Conservation (phyloP, 2,113 vertebrate genomes). For the Amblyornis subalaris region DNA sequence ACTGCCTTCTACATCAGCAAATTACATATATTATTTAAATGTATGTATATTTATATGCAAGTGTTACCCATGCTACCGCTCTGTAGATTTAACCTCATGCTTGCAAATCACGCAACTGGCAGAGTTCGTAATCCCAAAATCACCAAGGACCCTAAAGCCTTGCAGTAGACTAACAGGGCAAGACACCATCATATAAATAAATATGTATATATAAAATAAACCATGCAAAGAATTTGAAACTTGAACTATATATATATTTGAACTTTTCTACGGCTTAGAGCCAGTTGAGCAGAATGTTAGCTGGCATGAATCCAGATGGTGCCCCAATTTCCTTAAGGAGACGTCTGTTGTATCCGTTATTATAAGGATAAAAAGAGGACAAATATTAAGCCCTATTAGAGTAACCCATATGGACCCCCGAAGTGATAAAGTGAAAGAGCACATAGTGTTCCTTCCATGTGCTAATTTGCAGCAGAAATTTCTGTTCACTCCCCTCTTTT, state of each 20-base stretch:
- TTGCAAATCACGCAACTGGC: not conserved
- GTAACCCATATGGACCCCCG: not conserved
- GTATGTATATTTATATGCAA: not conserved
- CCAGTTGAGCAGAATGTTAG: not conserved
- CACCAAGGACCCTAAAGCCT: not conserved
- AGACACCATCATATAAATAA: not conserved
- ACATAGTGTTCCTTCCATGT: not conserved
- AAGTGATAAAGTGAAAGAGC: not conserved
- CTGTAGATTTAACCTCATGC: not conserved
- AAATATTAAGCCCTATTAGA: not conserved
- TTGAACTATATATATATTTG: not conserved
- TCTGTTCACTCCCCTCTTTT: not conserved
- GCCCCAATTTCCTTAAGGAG: not conserved
- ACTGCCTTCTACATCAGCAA: not conserved
- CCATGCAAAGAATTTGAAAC: not conserved
- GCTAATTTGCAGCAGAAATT: not conserved
- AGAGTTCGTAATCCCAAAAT: not conserved
- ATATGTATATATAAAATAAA: not conserved
- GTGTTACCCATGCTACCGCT: not conserved
- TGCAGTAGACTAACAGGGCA: not conserved
- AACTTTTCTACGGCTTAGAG: not conserved
- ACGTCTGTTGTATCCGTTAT: not conserved
- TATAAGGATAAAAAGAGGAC: not conserved
- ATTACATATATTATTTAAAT: not conserved
- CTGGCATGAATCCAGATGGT: not conserved